A percentile compares a stretch with the other conserved stretches of the same genome.
Conservation (phyloP, 1,140 invertebrate genomes). For the Pseudoatta argentina region DNA sequence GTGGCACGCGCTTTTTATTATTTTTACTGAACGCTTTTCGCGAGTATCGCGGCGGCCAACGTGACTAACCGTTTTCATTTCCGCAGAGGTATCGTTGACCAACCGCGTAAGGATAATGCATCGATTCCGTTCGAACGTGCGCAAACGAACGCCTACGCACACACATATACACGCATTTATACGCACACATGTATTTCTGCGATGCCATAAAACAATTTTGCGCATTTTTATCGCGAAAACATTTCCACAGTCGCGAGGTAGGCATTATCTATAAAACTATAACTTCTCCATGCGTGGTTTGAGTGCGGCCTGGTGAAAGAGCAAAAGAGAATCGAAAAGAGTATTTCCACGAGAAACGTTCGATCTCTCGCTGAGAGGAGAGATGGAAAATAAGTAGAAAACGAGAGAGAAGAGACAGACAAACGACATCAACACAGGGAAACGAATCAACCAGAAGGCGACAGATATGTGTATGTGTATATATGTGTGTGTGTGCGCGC, state of each 20-base stretch:
- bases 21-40: slow-evolving; percentile 41
- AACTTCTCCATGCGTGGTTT: slow-evolving; percentile 50
- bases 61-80: slow-evolving; percentile 69
- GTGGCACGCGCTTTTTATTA: slow-evolving; percentile 55
- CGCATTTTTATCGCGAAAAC: slow-evolving; percentile 71
- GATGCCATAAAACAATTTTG: slow-evolving; percentile 64
- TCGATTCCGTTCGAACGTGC: slow-evolving; percentile 61
- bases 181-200: not conserved
- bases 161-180: not conserved
- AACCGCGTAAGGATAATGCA: slow-evolving; percentile 66
- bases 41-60: not conserved
- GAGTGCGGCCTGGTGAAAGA: slow-evolving; percentile 34
- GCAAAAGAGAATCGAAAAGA: slow-evolving; percentile 61
- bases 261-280: slow-evolving; percentile 64
- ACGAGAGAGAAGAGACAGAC: slow-evolving; percentile 61
- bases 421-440: slow-evolving; percentile 40
- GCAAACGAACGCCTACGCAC: not conserved
- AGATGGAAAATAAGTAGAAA: slow-evolving; percentile 69
- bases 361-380: slow-evolving; percentile 60
- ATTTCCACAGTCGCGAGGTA: slow-evolving; percentile 23
- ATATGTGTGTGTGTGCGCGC: too few relatives aligned
- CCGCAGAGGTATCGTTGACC: slow-evolving; percentile 59
- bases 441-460: slow-evolving; percentile 47
- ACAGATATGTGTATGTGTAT: too few relatives aligned
- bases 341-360: slow-evolving; percentile 63